phyloP scores from a whole-genome alignment of 2,888 invertebrate genomes.

The Exocentrus adspersus region DNA sequence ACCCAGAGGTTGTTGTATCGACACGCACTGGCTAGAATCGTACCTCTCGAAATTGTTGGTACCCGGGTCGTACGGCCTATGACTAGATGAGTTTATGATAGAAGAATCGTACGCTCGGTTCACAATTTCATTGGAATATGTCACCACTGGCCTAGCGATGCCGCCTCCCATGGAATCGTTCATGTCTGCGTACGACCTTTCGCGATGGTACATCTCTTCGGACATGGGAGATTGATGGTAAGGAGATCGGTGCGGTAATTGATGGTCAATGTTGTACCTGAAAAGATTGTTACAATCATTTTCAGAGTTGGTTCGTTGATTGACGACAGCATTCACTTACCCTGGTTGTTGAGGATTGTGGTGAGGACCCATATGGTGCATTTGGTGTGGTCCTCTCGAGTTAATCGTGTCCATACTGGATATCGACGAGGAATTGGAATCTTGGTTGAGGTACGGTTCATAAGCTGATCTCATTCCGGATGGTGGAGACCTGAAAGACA shows the following conservation, averaged over 20 bases:
- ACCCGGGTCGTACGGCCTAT: constrained; percentile 70
- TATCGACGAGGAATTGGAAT: constrained; percentile 76
- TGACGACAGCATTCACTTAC: too few relatives aligned
- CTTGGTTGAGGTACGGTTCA: constrained; percentile 75
- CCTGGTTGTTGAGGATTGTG: constrained; percentile 66
- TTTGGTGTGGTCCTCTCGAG: constrained; percentile 62
- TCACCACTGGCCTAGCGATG: constrained; percentile 69
- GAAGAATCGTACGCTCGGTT: constrained; percentile 65
- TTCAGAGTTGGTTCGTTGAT: too few relatives aligned
- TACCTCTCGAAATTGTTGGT: constrained; percentile 60
- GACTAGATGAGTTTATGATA: constrained; percentile 65
- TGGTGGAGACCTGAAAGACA: constrained; percentile 62
- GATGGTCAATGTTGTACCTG: constrained; percentile 67
- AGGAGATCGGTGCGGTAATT: constrained; percentile 65
- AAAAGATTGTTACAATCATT: too few relatives aligned
- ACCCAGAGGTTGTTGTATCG: constrained; percentile 64
- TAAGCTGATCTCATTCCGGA: constrained; percentile 66
- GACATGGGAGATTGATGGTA: constrained; percentile 75
- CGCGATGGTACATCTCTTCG: constrained; percentile 65
- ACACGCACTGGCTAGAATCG: constrained; percentile 65
- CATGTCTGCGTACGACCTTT: constrained; percentile 71
- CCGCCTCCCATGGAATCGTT: constrained; percentile 68
- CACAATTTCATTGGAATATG: constrained; percentile 68
- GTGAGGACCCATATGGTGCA: constrained; percentile 61
- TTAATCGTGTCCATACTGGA: constrained; percentile 76